Base-by-base conservation (phyloP, 2,888 invertebrate genomes). In the Eueremaeus valkanovi region DNA sequence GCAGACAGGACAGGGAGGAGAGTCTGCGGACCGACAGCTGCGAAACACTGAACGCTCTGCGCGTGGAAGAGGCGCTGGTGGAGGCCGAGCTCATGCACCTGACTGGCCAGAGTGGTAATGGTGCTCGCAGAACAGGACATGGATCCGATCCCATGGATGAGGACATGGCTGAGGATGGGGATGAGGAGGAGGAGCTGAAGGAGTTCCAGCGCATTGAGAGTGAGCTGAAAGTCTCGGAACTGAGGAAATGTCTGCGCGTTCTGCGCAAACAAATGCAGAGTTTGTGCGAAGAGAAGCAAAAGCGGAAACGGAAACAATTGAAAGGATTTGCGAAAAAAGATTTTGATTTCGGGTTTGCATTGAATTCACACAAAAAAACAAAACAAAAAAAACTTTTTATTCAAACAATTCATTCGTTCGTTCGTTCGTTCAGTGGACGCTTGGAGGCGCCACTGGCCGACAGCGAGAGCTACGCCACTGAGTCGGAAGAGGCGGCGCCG, bases 121-220 rank as follows among this genome's bases (percentile, higher is more conserved):
- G 8, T 40, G 5, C 11, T 40, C 5, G 40, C 40, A 5, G 40
- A 5, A 40, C 8, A 40, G 11, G 40, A 9, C 40, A 40, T 9
- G 11, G 40, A 40, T 9, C 40, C 11, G 40, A 40, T n/a, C n/a
- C n/a, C n/a, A n/a, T n/a, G n/a, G 36, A 45, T 16, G 45, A 45
- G 18, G 16, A 8, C 9, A 3, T 16, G 45, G 18, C 11, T 3
- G 16, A 6, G 18, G 73, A 74, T 42, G 76, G 74, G 21, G 74
- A 36, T 3, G 76, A 74, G 1, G 76, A 76, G 42, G 74, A 76
- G 49, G 76, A 76, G n/a, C 45, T 76, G 8, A 49, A 33, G 51
- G 76, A 76, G 40, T 76, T 76, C 55, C 74, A 68, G 36, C 21
- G 49, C n/a, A 76, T 76, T 18, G 76, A 76, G 45, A 21, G 70